Conservation (phyloP, 2,888 invertebrate species). For the Epirrita christyi region DNA sequence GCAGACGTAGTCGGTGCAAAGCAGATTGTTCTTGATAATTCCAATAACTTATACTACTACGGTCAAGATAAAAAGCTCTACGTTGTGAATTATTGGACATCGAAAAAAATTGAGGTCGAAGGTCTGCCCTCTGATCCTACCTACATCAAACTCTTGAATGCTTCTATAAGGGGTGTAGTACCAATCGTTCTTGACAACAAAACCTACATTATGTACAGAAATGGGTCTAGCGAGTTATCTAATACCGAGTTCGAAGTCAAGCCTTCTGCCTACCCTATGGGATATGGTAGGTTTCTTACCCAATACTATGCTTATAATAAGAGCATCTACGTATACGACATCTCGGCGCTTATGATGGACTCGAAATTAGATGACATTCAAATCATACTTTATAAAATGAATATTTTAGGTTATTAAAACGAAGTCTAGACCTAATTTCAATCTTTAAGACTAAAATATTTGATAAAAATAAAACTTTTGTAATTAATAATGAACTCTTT, state of each 20-base stretch:
- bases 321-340: slow-evolving; percentile 66
- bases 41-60: no score
- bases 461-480: no score
- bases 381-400: no score
- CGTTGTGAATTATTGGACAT: slow-evolving; percentile 46
- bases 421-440: no score
- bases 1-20: slow-evolving; percentile 53
- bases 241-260: slow-evolving; percentile 47
- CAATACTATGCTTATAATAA: slow-evolving; percentile 65
- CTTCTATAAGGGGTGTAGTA: slow-evolving; percentile 54
- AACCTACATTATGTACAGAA: slow-evolving; percentile 50
- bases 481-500: no score
- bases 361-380: no score
- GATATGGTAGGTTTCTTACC: slow-evolving; percentile 55
- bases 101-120: slow-evolving; percentile 54
- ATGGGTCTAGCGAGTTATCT: slow-evolving; percentile 50
- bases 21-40: slow-evolving; percentile 60
- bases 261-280: slow-evolving; percentile 60
- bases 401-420: no score
- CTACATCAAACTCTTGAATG: slow-evolving; percentile 55
- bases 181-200: slow-evolving; percentile 52
- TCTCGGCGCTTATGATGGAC: slow-evolving; percentile 43
- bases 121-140: no score
- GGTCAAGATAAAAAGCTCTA: slow-evolving; percentile 53
- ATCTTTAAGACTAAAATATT: no score